These are phyloP conservation scores for Quadroppia sp. DNA, from an alignment of 2,888 invertebrate species.

Conservation along the genomic window DNA sequence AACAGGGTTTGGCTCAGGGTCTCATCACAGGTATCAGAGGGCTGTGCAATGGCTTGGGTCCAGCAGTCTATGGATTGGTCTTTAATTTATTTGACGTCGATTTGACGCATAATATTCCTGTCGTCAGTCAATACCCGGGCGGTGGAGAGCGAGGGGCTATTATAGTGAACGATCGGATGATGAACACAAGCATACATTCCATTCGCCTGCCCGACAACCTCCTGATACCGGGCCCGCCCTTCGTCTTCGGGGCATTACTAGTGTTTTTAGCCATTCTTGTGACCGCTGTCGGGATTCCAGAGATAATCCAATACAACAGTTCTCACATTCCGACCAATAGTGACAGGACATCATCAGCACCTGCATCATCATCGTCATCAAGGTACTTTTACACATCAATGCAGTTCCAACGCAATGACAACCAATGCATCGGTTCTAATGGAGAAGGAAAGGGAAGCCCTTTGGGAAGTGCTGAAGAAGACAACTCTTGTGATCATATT, in stretches of 20 bases:
- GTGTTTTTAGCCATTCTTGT: constrained; percentile 93
- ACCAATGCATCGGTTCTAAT: constrained; percentile 11
- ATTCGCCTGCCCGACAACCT: constrained; percentile 16
- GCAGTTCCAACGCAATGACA: constrained; percentile 24
- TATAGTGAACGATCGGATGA: constrained; percentile 4
- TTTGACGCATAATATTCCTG: constrained; percentile 67
- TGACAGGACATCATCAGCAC: too few species aligned
- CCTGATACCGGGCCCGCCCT: constrained; percentile 89
- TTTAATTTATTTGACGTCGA: constrained; percentile 99
- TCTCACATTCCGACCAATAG: too few species aligned
- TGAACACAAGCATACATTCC: constrained; percentile 35
- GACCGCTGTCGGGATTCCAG: constrained; percentile 55
- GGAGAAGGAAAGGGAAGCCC: constrained; percentile 14
- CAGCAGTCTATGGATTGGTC: constrained; percentile 96
- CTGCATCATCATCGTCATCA: too few species aligned
- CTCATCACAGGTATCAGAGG: constrained; percentile 99
- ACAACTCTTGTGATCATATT: constrained; percentile 15
- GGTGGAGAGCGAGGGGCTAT: constrained; percentile 16
- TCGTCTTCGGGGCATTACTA: constrained; percentile 93
- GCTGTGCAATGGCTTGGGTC: constrained; percentile 94
- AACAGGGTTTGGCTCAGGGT: constrained; percentile 93
- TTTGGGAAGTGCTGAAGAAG: constrained; percentile 18
- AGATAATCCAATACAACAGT: constrained; percentile 44
- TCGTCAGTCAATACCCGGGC: constrained; percentile 27
- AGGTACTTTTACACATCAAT: constrained; percentile 18